Evolutionary conservation across 2,888 invertebrate genomes (phyloP), one percentile per base, ranked within the genome.

Genomic region (Parascotia fuliginaria): DNA sequence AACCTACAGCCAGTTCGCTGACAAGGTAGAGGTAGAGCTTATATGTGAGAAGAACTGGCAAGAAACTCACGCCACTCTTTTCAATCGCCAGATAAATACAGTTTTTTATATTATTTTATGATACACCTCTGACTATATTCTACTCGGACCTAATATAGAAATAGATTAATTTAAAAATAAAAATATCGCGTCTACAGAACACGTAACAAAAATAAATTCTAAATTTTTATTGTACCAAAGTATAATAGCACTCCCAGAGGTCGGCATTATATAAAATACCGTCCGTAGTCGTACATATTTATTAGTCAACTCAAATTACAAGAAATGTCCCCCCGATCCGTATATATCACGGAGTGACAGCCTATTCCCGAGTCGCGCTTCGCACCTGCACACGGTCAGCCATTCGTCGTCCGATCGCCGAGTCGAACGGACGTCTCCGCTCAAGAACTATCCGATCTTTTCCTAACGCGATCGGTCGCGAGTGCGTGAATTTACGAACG

Each of bases 361-460:
- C 65, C 64, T 69, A 64, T 54, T 15, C 42, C 47, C 49, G 41
- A 46, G 45, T 61, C 57, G 52, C 45, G 64, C 60, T 62, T 67
- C 62, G 41, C 75, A 77, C 79, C 77, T 78, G 79, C 76, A 51
- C 43, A 49, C 55, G 22, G 19, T 42, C 56, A 56, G 61, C 46
- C 85, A 89, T 81, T 89, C 88, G 81, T 53, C 81, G 84, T 66
- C 75, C 70, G 72, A 63, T 66, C 76, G 63, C 65, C 70, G 75
- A 40, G 55, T 68, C 28, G 77, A 55, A 55, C 77, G 78, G 84
- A 69, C 83, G 76, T 61, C 41, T 14, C 11, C 16, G 22, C 41
- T 6, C 38, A 27, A 42, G 43, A 39, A 14, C 15, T 31, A 11
- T 19, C 42, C 51, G 48, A 52, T 39, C 42, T 19, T 13, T 33